Evolutionary conservation across 2,797 vertebrate genomes (phyloP).

Genomic region (Oreortyx pictus): DNA sequence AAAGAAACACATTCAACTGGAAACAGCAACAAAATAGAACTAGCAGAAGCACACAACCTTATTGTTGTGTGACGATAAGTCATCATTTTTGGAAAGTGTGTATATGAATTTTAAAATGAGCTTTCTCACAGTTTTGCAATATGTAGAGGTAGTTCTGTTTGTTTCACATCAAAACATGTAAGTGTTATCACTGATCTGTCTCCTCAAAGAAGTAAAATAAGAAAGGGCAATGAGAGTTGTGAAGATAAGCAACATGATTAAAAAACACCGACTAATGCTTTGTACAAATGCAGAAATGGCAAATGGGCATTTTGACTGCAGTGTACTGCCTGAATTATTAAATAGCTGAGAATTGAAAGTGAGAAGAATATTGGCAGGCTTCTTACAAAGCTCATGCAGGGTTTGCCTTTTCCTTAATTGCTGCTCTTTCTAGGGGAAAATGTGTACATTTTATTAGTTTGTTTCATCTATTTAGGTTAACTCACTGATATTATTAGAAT

Average conservation of each 20-base stretch:
- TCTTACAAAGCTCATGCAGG: constrained; percentile 29
- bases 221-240: not conserved
- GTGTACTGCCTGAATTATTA: constrained; percentile 57
- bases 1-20: accelerated
- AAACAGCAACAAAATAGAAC: not conserved
- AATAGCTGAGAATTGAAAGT: constrained; percentile 56
- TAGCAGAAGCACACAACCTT: not conserved
- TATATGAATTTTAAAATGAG: not conserved
- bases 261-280: constrained; percentile 53
- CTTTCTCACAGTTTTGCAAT: not conserved
- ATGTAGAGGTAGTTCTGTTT: not conserved
- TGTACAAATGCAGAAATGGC: constrained; percentile 45
- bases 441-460: not conserved
- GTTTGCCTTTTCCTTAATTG: constrained; percentile 52
- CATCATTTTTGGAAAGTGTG: not conserved
- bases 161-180: not conserved
- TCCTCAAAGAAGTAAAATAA: not conserved
- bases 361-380: constrained; percentile 49
- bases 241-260: constrained; percentile 15
- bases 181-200: not conserved
- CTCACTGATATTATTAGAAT: constrained; percentile 10
- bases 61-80: not conserved
- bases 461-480: constrained; percentile 23
- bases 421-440: constrained; percentile 37
- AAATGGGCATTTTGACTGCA: constrained; percentile 48